Percentiles rank a stretch among this genome's conserved stretches.
phyloP scores from a whole-genome alignment of 2,888 invertebrate genomes.

The Trichogramma dendrolimi region DNA sequence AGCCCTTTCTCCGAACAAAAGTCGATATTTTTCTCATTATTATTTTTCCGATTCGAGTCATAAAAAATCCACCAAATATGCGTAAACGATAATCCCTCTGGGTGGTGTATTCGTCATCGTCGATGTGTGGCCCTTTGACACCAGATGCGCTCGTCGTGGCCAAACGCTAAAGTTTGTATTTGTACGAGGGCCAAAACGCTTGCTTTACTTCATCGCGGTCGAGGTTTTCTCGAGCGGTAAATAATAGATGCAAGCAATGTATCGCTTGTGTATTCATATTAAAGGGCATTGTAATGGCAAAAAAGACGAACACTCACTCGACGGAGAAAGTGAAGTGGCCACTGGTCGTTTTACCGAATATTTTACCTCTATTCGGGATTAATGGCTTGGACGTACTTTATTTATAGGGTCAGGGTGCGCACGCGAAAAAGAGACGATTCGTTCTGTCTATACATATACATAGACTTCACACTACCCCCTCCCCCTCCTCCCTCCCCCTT shows the following conservation, averaged over 20 bases:
- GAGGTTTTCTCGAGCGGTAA: slow-evolving; percentile 36
- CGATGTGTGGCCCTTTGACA: slow-evolving; percentile 23
- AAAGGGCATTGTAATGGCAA: slow-evolving; percentile 31
- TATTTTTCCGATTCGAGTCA: too few relatives aligned
- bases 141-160: too few relatives aligned
- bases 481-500: not conserved
- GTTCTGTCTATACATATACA: too few relatives aligned
- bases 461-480: not conserved
- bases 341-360: slow-evolving; percentile 38
- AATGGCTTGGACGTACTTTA: slow-evolving; percentile 51
- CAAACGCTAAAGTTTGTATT: too few relatives aligned
- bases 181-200: too few relatives aligned
- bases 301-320: too few relatives aligned
- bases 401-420: slow-evolving; percentile 41
- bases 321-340: slow-evolving; percentile 32
- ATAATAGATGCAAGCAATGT: slow-evolving; percentile 44
- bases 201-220: too few relatives aligned
- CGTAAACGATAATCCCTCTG: slow-evolving; percentile 43
- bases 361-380: slow-evolving; percentile 51
- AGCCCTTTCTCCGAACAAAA: not conserved
- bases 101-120: slow-evolving; percentile 28
- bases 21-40: too few relatives aligned
- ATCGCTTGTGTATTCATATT: slow-evolving; percentile 52
- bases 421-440: too few relatives aligned
- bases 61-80: slow-evolving; percentile 9